Percentiles rank a stretch among this genome's conserved stretches.
These are phyloP conservation scores for Druon quercuslanigerum DNA, from an alignment of 1,140 invertebrate genomes.

Conservation along the genomic window DNA sequence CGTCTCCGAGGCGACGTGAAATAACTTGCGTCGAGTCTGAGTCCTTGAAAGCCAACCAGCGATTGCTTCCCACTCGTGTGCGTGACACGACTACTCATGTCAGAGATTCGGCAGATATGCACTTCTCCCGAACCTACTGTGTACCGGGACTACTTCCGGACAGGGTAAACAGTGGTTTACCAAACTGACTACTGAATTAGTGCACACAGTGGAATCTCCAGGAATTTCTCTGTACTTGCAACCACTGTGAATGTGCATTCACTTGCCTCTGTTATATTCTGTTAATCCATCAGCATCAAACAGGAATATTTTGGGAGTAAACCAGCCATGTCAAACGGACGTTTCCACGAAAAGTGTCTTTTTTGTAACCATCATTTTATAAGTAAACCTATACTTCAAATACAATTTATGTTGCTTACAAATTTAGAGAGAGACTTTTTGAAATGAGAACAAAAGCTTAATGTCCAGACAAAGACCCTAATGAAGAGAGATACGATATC, in stretches of 20 bases:
- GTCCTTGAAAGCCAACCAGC: conserved; percentile 2
- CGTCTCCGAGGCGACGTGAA: background rate
- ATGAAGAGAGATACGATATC: no score
- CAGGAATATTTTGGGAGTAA: background rate
- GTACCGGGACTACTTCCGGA: background rate
- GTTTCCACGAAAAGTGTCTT: background rate
- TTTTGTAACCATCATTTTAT: no score
- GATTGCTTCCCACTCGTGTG: conserved; percentile 10
- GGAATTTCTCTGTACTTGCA: background rate
- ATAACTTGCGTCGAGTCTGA: conserved; percentile 7
- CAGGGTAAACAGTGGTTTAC: conserved; percentile 18
- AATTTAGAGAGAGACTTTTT: no score
- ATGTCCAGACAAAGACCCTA: no score
- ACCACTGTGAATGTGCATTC: background rate
- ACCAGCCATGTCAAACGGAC: background rate
- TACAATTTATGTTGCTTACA: no score
- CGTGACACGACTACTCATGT: background rate
- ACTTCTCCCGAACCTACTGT: background rate
- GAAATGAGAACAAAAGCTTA: no score
- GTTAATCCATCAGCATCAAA: background rate
- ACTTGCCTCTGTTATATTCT: background rate
- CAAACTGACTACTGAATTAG: conserved; percentile 17
- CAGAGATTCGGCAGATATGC: conserved; percentile 8
- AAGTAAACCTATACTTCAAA: no score
- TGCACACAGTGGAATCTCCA: background rate